These are phyloP conservation scores for Actinemys pallida DNA, from an alignment of 2,113 vertebrate species.

Conservation along the genomic window DNA sequence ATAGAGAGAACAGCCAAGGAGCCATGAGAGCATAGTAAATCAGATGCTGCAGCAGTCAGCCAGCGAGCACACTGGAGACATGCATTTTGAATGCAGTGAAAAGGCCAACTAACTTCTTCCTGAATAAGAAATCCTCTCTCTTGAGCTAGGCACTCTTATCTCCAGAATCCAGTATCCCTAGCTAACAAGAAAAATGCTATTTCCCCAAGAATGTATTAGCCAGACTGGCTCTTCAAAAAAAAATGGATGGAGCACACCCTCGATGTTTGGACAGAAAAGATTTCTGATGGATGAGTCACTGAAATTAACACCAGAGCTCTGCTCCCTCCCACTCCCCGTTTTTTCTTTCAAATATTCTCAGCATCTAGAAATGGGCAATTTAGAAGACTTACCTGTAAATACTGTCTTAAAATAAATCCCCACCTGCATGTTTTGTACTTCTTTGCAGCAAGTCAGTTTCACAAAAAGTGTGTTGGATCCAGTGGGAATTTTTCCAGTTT, in stretches of 20 bases:
- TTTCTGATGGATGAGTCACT: neutral
- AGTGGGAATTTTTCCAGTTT: neutral
- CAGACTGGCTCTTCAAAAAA: neutral
- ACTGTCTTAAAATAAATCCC: neutral
- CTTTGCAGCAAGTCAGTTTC: neutral
- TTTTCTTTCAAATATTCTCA: neutral
- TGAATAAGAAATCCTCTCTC: neutral
- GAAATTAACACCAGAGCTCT: neutral
- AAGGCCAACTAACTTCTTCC: neutral
- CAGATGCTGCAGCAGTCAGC: neutral
- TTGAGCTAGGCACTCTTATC: neutral
- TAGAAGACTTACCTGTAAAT: neutral
- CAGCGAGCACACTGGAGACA: fast-evolving
- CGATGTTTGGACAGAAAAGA: neutral
- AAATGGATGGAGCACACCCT: neutral
- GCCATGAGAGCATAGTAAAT: neutral
- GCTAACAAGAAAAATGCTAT: neutral
- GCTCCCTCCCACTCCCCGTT: neutral
- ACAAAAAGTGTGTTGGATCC: neutral
- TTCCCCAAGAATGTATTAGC: neutral
- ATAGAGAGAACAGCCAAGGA: neutral
- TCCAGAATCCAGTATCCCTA: neutral
- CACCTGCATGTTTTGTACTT: neutral
- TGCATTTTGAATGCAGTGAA: neutral
- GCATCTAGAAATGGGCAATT: neutral